Percentiles rank a stretch among this genome's conserved stretches.
These are phyloP conservation scores for Mimachlamys varia DNA, from an alignment of 2,888 invertebrate genomes.

Conservation along the genomic window DNA sequence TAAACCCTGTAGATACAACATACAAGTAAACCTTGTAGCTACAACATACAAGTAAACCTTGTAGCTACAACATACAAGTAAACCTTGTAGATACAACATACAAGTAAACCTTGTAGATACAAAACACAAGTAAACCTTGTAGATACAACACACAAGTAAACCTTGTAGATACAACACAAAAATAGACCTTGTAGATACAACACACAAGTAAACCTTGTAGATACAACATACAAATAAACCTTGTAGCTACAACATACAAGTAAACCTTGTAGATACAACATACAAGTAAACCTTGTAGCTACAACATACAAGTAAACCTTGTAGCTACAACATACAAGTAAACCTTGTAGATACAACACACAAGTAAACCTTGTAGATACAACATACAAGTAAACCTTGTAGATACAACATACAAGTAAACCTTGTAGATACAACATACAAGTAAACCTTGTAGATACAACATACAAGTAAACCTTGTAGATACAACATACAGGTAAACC, in stretches of 20 bases:
- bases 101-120: too few relatives aligned
- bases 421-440: neutral
- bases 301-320: too few relatives aligned
- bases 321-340: conserved; percentile 84
- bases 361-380: too few relatives aligned
- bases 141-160: conserved; percentile 82
- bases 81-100: neutral
- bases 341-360: neutral
- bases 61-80: conserved; percentile 84
- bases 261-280: neutral
- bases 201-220: neutral
- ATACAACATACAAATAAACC: conserved; percentile 32
- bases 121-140: too few relatives aligned
- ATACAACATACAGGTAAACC: too few relatives aligned
- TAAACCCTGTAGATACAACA: neutral
- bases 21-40: too few relatives aligned
- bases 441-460: conserved; percentile 86
- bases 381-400: too few relatives aligned
- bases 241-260: conserved; percentile 86
- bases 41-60: too few relatives aligned
- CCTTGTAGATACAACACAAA: neutral
- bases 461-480: neutral
- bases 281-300: too few relatives aligned
- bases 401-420: conserved; percentile 82
- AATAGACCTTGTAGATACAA: conserved; percentile 86